These are phyloP conservation scores for Saccostrea glomerata DNA, from an alignment of 1,140 invertebrate genomes.

Conservation along the genomic window DNA sequence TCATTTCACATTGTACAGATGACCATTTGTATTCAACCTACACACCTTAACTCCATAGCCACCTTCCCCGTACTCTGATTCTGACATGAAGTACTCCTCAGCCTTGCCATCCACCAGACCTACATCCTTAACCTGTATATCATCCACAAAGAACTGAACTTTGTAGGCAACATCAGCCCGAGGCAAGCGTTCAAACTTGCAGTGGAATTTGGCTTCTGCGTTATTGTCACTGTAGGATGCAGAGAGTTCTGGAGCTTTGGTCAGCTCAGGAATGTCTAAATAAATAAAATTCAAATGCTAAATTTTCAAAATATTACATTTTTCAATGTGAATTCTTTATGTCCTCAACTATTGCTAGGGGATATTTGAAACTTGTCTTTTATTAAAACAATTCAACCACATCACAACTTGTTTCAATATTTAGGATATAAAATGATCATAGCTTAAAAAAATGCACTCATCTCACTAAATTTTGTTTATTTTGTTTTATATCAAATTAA, in stretches of 20 bases:
- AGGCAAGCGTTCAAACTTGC: slow-evolving; percentile 56
- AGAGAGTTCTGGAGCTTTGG: slow-evolving; percentile 50
- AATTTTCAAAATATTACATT: too few relatives aligned
- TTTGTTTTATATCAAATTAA: too few relatives aligned
- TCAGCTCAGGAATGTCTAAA: slow-evolving; percentile 62
- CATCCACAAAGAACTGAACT: slow-evolving; percentile 54
- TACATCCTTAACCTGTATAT: neutral
- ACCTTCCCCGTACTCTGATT: slow-evolving; percentile 43
- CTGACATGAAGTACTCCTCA: slow-evolving; percentile 34
- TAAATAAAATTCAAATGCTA: too few relatives aligned
- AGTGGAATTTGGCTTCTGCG: slow-evolving; percentile 52
- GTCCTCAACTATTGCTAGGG: too few relatives aligned
- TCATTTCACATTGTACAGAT: neutral
- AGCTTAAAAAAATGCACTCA: too few relatives aligned
- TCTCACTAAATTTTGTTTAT: too few relatives aligned
- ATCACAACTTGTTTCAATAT: too few relatives aligned
- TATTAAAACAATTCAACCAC: too few relatives aligned
- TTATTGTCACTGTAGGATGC: slow-evolving; percentile 48
- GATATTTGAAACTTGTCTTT: too few relatives aligned
- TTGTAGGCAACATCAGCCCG: slow-evolving; percentile 58
- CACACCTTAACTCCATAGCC: slow-evolving; percentile 56
- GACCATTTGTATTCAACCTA: neutral
- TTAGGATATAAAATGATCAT: too few relatives aligned
- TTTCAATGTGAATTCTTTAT: too few relatives aligned
- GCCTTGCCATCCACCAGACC: neutral